Evolutionary conservation across 2,888 invertebrate genomes (phyloP).

Genomic region (Periphyllus acericola): DNA sequence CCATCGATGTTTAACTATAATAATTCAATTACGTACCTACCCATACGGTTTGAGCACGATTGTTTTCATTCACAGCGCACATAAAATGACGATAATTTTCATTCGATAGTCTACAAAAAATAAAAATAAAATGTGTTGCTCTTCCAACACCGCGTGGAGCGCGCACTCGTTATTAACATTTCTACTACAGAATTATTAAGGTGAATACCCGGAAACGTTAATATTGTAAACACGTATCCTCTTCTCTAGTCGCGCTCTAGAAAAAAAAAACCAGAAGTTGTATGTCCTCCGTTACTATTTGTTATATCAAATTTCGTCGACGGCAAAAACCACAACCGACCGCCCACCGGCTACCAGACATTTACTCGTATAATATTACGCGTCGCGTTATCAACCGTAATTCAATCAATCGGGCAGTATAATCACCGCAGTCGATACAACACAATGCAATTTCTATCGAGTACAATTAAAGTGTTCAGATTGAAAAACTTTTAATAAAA

Average conservation of each 20-base stretch:
- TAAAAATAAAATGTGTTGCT: neutral
- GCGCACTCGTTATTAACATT: neutral
- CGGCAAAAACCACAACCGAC: neutral
- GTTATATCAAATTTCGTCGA: conserved; percentile 35
- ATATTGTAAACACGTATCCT: neutral
- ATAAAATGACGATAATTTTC: neutral
- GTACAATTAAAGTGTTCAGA: neutral
- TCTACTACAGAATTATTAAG: neutral
- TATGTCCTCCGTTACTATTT: neutral
- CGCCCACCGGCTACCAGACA: neutral
- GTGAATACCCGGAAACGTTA: neutral
- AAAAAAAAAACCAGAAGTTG: conserved; percentile 8
- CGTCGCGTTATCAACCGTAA: conserved; percentile 19
- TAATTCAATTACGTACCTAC: too few relatives aligned
- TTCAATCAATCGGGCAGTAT: neutral
- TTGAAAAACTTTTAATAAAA: neutral
- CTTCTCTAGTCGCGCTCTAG: neutral
- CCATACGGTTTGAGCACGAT: neutral
- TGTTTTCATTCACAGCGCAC: neutral
- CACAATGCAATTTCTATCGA: neutral
- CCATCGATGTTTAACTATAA: neutral
- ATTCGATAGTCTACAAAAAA: neutral
- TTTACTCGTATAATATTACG: neutral
- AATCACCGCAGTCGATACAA: neutral
- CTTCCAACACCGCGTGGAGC: neutral